Evolutionary conservation across 2,113 vertebrate genomes (phyloP).

Genomic region (Pelecanus crispus): DNA sequence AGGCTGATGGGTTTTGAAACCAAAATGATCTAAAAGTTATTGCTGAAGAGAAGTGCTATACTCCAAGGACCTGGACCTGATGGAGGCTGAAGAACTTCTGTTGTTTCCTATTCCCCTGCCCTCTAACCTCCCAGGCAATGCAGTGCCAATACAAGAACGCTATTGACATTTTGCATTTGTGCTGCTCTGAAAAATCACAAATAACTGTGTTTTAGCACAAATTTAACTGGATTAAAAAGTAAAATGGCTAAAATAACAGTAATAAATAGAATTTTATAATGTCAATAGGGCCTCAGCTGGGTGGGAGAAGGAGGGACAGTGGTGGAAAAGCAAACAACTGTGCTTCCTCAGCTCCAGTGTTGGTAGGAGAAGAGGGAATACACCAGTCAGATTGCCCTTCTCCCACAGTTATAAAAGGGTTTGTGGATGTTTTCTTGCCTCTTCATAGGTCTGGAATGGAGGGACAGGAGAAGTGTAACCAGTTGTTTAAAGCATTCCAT

Average conservation of each 20-base stretch:
- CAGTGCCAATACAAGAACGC: background rate
- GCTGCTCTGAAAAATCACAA: background rate
- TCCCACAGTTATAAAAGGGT: background rate
- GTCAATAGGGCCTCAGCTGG: background rate
- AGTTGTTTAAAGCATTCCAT: background rate
- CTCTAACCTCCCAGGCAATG: background rate
- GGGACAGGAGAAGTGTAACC: background rate
- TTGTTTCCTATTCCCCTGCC: background rate
- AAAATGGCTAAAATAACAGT: background rate
- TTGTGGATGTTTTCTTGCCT: background rate
- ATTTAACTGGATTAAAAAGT: background rate
- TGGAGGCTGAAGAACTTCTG: background rate
- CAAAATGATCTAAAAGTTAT: background rate
- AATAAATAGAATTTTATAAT: background rate
- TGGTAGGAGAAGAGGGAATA: background rate
- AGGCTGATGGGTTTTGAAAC: background rate
- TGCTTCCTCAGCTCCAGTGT: background rate
- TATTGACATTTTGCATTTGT: background rate
- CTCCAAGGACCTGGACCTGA: background rate
- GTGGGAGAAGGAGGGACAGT: background rate
- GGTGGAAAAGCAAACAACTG: background rate
- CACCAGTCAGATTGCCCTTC: background rate
- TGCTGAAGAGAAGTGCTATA: background rate
- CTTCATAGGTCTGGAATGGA: background rate
- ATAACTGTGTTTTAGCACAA: background rate